A percentile compares a stretch with the other conserved stretches of the same genome.
These are phyloP conservation scores for Dermatophagoides farinae DNA, from an alignment of 1,140 invertebrate genomes.

Conservation along the genomic window DNA sequence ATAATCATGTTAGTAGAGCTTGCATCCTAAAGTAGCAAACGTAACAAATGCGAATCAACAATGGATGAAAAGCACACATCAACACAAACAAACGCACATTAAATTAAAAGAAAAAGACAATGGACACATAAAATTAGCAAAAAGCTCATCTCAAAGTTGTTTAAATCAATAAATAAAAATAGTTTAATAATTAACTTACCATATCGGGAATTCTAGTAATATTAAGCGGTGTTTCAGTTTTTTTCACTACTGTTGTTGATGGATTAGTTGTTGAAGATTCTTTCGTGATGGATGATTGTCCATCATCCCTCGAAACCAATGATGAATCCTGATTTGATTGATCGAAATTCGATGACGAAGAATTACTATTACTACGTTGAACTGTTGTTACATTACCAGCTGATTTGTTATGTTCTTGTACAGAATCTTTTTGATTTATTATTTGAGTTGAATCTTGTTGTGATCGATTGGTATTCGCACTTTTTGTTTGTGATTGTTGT, in stretches of 20 bases:
- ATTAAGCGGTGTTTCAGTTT: background rate
- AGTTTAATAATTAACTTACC: no score
- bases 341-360: background rate
- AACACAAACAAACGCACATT: background rate
- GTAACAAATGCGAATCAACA: background rate
- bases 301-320: no score
- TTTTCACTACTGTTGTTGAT: background rate
- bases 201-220: background rate
- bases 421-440: no score
- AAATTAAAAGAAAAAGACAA: slow-evolving; percentile 22
- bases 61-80: background rate
- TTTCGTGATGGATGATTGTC: slow-evolving; percentile 1
- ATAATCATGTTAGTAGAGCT: background rate
- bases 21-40: background rate
- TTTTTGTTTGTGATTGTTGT: background rate
- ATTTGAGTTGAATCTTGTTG: no score
- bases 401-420: background rate
- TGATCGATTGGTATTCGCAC: slow-evolving; percentile 23
- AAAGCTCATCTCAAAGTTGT: slow-evolving; percentile 4
- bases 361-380: background rate
- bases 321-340: no score
- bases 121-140: slow-evolving; percentile 35
- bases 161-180: slow-evolving; percentile 1
- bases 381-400: background rate
- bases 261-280: slow-evolving; percentile 5